Percentiles rank a stretch among this genome's conserved stretches.
These are phyloP conservation scores for Cercopithecus mona DNA, from an alignment of 2,113 vertebrate species.

Conservation along the genomic window DNA sequence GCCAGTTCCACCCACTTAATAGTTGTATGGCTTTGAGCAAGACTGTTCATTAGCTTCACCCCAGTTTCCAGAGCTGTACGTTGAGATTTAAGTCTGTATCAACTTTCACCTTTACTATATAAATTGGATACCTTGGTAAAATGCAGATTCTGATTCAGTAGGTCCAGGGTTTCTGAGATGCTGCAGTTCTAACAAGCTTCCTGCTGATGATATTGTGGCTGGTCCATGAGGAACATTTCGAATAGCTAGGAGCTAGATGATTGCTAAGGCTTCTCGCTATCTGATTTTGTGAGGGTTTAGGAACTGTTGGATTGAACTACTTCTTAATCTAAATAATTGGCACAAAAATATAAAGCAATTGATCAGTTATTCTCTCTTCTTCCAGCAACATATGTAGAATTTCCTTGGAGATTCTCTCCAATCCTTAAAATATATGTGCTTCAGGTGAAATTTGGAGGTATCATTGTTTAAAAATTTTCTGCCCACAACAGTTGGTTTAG, in stretches of 20 bases:
- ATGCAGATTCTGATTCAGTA: not conserved
- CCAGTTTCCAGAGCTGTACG: not conserved
- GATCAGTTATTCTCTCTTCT: not conserved
- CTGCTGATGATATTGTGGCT: not conserved
- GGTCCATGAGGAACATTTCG: not conserved
- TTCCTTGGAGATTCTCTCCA: not conserved
- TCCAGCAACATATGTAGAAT: not conserved
- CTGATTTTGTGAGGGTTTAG: not conserved
- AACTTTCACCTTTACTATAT: not conserved
- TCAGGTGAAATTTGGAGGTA: not conserved
- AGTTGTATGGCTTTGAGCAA: not conserved
- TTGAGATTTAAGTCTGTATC: not conserved
- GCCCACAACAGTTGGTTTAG: not conserved
- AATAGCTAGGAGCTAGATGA: not conserved
- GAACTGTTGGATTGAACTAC: not conserved
- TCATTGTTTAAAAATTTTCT: not conserved
- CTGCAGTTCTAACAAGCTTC: not conserved
- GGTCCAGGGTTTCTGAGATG: not conserved
- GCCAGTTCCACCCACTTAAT: not conserved
- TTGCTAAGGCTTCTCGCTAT: not conserved
- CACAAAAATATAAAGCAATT: not conserved
- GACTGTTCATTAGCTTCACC: not conserved
- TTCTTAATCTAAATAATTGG: constrained; percentile 19
- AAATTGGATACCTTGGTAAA: not conserved
- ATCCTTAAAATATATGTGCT: not conserved